A percentile compares a stretch with the other conserved stretches of the same genome.
These are phyloP conservation scores for Saxidomus purpurata DNA, from an alignment of 1,140 invertebrate genomes.

Conservation along the genomic window DNA sequence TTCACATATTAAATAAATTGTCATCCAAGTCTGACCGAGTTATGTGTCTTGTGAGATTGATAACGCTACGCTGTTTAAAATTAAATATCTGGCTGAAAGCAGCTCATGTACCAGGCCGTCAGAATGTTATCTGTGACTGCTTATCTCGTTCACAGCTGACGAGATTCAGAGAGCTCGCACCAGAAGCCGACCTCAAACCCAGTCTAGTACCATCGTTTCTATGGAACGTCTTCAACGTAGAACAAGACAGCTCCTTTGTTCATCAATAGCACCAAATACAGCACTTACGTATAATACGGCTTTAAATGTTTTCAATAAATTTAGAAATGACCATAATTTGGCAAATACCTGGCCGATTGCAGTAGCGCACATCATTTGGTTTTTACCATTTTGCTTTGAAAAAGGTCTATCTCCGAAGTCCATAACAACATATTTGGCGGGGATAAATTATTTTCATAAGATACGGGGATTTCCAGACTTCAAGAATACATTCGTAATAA, in stretches of 20 bases:
- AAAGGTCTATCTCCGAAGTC: neutral
- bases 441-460: neutral
- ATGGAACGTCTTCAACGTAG: conserved; percentile 23
- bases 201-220: neutral
- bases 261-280: conserved; percentile 6
- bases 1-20: no score
- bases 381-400: neutral
- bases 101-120: no score
- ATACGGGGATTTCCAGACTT: neutral
- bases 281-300: neutral
- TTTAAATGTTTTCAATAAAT: neutral
- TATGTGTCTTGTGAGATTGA: no score
- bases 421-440: neutral
- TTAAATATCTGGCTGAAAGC: neutral
- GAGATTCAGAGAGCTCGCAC: conserved; percentile 30
- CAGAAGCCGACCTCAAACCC: conserved; percentile 18
- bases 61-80: conserved; percentile 39
- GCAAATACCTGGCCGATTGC: neutral
- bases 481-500: neutral
- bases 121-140: no score
- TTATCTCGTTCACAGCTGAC: no score
- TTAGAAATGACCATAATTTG: neutral
- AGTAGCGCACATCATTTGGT: neutral
- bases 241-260: neutral
- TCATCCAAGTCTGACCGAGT: conserved; percentile 2